These are phyloP conservation scores for Lithodes maja DNA, from an alignment of 2,888 invertebrate genomes.

Conservation along the genomic window DNA sequence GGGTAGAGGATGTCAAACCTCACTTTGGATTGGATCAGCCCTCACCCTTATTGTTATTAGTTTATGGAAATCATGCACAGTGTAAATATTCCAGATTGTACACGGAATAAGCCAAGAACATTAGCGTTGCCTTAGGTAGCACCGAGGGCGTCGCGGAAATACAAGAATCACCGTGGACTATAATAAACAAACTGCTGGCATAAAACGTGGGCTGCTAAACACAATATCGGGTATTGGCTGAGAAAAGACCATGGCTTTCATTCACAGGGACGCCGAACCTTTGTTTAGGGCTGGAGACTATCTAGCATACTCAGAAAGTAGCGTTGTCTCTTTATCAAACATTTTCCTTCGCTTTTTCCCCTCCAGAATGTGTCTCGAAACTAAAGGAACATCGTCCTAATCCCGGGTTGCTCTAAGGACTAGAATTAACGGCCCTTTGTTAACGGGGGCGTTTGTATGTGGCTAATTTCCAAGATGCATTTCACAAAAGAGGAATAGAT, in stretches of 20 bases:
- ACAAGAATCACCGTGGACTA: neutral
- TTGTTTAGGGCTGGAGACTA: constrained; percentile 47
- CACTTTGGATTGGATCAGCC: too few relatives aligned
- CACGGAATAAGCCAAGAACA: too few relatives aligned
- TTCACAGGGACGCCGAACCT: constrained; percentile 44
- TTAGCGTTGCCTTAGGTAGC: too few relatives aligned
- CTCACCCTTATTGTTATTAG: too few relatives aligned
- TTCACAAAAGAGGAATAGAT: constrained; percentile 65
- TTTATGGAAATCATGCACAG: too few relatives aligned
- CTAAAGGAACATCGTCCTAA: constrained; percentile 29
- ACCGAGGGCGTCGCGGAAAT: too few relatives aligned
- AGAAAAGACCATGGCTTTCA: constrained; percentile 56
- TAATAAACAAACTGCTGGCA: constrained; percentile 16
- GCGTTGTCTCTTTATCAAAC: constrained; percentile 61
- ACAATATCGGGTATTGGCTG: constrained; percentile 57
- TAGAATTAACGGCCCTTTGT: constrained; percentile 26
- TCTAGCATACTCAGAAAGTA: constrained; percentile 62
- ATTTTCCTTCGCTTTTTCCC: constrained; percentile 48
- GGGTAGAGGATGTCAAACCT: too few relatives aligned
- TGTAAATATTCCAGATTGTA: too few relatives aligned
- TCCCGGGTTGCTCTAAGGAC: constrained; percentile 24
- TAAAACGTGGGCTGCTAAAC: constrained; percentile 45
- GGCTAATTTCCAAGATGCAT: constrained; percentile 65
- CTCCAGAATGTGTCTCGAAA: constrained; percentile 5
- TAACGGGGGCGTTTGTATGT: constrained; percentile 47